Conservation (phyloP, 1,140 invertebrate genomes). For the Diabrotica undecimpunctata region DNA sequence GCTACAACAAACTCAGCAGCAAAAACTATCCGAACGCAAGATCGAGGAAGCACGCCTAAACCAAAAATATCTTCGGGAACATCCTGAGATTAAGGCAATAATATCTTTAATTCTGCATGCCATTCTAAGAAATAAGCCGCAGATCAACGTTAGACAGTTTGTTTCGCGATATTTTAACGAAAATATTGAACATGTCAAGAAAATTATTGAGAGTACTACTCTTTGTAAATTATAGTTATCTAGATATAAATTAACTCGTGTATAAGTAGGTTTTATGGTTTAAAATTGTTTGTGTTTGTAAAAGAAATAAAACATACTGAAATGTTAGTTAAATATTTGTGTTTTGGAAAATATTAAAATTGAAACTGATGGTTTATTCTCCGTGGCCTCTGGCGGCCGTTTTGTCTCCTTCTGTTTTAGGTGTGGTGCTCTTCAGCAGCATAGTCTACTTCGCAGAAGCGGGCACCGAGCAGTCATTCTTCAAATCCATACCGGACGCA, state of each 20-base stretch:
- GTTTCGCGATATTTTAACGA: slow-evolving; percentile 13
- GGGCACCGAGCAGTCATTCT: slow-evolving; percentile 91
- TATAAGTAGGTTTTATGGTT: no score
- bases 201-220: slow-evolving; percentile 1
- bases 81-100: slow-evolving; percentile 18
- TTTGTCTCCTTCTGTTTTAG: slow-evolving; percentile 58
- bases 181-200: not conserved
- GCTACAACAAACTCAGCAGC: slow-evolving; percentile 12
- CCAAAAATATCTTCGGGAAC: slow-evolving; percentile 19
- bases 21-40: slow-evolving; percentile 10
- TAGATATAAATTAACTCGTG: no score
- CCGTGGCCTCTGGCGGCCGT: slow-evolving; percentile 7
- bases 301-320: no score
- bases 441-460: slow-evolving; percentile 98
- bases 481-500: slow-evolving; percentile 94
- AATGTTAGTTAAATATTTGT: no score
- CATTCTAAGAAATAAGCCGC: slow-evolving; percentile 6
- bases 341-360: no score
- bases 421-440: slow-evolving; percentile 96
- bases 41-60: slow-evolving; percentile 14
- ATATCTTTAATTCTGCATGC: not conserved
- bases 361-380: not conserved
- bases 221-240: no score
- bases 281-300: no score
- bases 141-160: slow-evolving; percentile 3